Conservation (phyloP, 64 coral and sea anemone species). For the Cladopsammia gracilis region DNA sequence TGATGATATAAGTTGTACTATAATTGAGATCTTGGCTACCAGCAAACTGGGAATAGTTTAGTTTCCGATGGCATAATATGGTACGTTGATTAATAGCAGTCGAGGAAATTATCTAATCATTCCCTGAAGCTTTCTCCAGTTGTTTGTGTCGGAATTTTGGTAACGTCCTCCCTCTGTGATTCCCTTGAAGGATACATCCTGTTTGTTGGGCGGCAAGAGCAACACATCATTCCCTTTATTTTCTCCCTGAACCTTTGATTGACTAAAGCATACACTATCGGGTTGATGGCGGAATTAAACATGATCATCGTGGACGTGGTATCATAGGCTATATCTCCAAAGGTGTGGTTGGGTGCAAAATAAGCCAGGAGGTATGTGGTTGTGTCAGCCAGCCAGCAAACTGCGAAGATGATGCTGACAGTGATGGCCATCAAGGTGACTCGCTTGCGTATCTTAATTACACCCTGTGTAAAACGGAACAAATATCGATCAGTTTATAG, state of each 20-base stretch:
- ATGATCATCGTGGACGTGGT: not conserved
- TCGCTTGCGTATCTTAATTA: not conserved
- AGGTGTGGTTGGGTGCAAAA: not conserved
- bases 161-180: not conserved
- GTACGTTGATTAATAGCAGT: too few species aligned
- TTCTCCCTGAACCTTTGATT: constrained; percentile 9
- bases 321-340: not conserved
- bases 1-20: too few species aligned
- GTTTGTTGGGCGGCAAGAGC: not conserved
- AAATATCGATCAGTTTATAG: too few species aligned
- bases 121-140: too few species aligned
- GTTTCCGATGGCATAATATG: too few species aligned
- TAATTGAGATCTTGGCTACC: too few species aligned
- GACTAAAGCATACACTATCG: constrained; percentile 10
- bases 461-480: not conserved
- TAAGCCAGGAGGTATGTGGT: not conserved
- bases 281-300: constrained; percentile 20
- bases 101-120: too few species aligned
- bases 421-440: not conserved
- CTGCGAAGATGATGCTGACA: not conserved
- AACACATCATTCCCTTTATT: not conserved
- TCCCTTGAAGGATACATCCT: not conserved
- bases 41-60: too few species aligned
- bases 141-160: too few species aligned
- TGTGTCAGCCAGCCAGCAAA: not conserved